phyloP scores from a whole-genome alignment of 2,888 invertebrate genomes.

The Cremastobaeus sp. region DNA sequence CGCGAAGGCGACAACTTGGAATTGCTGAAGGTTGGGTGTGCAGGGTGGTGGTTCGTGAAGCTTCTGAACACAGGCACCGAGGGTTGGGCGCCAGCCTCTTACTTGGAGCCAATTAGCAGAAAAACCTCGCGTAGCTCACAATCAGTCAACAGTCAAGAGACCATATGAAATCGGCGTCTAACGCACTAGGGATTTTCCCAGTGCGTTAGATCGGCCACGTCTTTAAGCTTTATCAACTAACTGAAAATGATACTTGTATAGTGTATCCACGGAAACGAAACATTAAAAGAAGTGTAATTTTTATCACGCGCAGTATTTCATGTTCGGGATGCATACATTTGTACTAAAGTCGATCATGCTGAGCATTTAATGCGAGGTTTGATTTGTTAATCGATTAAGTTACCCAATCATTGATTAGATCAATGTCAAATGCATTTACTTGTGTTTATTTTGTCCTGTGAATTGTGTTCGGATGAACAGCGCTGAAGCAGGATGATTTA shows the following conservation, averaged over 20 bases:
- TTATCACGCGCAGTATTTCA: neutral
- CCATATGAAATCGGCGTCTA: conserved; percentile 77
- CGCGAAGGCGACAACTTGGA: conserved; percentile 94
- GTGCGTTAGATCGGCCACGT: conserved; percentile 69
- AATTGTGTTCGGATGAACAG: too few relatives aligned
- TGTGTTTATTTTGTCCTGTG: too few relatives aligned
- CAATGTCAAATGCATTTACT: conserved; percentile 8
- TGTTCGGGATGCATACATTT: neutral
- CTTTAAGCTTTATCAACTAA: conserved; percentile 36
- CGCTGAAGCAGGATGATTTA: too few relatives aligned
- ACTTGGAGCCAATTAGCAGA: conserved; percentile 88
- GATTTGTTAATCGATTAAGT: neutral
- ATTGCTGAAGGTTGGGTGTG: conserved; percentile 93
- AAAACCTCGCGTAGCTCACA: conserved; percentile 86
- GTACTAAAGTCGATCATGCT: conserved; percentile 4
- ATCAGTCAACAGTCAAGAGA: conserved; percentile 77
- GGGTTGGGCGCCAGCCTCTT: conserved; percentile 97
- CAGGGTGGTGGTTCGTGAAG: conserved; percentile 98
- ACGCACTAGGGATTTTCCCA: conserved; percentile 72
- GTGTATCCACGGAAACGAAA: neutral
- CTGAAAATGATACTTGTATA: conserved; percentile 1
- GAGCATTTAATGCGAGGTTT: conserved; percentile 9
- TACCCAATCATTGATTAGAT: conserved; percentile 6
- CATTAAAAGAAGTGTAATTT: too few relatives aligned
- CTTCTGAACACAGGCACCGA: conserved; percentile 87